Base-by-base conservation (phyloP, 2,113 vertebrate genomes). In the Lamprologus sp. region DNA sequence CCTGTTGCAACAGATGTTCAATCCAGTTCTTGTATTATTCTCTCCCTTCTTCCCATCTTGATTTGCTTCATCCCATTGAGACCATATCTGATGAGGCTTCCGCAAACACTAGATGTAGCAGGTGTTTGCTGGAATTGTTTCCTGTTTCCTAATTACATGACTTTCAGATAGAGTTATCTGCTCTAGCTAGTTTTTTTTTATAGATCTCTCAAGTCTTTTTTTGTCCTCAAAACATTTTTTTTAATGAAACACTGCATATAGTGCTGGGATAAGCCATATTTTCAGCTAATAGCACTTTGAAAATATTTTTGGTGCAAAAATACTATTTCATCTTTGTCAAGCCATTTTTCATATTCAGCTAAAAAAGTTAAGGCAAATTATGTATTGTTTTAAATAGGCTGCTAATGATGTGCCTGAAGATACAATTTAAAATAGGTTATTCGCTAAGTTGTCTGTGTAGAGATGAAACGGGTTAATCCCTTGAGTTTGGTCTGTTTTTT, bases 241-340 rank as follows among this genome's bases (percentile, higher is more conserved):
- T 73, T 26, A 45, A 17, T 15, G 35, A 68, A 21, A 21, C 4
- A 40, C 19, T 37, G 63, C 63, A 68, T 40, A 6, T 21, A 21
- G 0, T 21, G 19, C 35, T 40, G 35, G 12, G 19, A 21, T 68
- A 68, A 0, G 35, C 37, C 21, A 73, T 7, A 2, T 45, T 73
- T 73, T 45, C 37, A 45, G 37, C 65, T 45, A 73, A 73, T 23
- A 45, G 7, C n/a, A 8, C 65, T 23, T 23, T 70, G 35, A 70
- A 23, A 70, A 70, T 42, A 21, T 42, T 45, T 23, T 73, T 73
- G 37, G 4, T 73, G 21, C 40, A 73, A 45, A 73, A 73, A 28
- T 17, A 73, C 21, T 10, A 45, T 73, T 45, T 73, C 21, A 73
- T 73, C 2, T 6, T 0, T 45, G 21, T 73, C 21, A 73, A 45